These are phyloP conservation scores for Sebastes matsubarae DNA, from an alignment of 2,797 vertebrate genomes.

Conservation along the genomic window DNA sequence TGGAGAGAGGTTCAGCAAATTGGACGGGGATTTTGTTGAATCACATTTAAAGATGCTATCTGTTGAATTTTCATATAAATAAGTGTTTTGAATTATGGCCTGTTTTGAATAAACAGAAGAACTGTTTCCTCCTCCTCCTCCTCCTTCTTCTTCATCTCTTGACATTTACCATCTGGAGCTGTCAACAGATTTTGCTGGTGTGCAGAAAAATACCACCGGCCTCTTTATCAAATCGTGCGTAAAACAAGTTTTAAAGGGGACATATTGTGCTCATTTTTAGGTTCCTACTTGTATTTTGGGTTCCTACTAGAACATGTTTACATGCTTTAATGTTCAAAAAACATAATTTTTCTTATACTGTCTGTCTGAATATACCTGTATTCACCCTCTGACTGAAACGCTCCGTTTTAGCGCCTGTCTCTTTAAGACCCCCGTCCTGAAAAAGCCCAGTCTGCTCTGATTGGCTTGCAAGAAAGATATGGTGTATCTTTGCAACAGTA, in stretches of 20 bases:
- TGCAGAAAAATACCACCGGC: not conserved
- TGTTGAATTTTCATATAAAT: constrained; percentile 58
- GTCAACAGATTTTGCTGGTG: not conserved
- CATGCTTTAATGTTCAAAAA: not conserved
- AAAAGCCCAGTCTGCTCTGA: no score
- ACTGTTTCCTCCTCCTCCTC: not conserved
- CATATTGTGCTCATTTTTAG: not conserved
- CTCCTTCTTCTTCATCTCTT: not conserved
- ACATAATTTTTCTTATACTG: not conserved
- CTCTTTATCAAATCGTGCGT: not conserved
- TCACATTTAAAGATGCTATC: constrained; percentile 54
- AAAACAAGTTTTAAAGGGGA: not conserved
- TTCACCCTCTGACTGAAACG: no score
- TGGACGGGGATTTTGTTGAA: constrained; percentile 46
- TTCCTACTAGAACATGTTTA: not conserved
- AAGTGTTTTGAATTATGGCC: constrained; percentile 28
- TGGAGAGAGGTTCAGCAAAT: constrained; percentile 23
- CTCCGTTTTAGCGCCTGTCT: no score
- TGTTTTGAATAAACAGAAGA: constrained; percentile 28
- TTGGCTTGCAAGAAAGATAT: no score
- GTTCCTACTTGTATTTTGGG: not conserved
- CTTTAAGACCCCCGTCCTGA: no score
- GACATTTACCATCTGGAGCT: constrained; percentile 36
- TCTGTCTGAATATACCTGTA: no score
- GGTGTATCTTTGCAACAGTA: no score